Conservation (phyloP, 2,888 invertebrate genomes). For the Dynastes hyllus region DNA sequence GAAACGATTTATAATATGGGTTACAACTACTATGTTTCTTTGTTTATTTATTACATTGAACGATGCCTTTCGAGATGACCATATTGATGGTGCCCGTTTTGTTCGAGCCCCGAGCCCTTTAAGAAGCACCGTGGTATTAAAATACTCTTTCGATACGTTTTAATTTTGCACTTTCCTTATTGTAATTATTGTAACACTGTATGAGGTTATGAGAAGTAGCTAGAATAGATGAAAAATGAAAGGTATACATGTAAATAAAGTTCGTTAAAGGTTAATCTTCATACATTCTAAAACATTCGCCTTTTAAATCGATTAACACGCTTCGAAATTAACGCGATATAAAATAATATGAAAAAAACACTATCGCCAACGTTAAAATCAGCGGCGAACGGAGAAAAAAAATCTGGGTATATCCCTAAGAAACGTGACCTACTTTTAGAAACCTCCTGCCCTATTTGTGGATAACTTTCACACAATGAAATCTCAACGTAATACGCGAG, state of each 20-base stretch:
- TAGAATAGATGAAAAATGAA: conserved; percentile 29
- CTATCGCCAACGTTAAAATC: conserved; percentile 56
- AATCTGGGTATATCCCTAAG: conserved; percentile 60
- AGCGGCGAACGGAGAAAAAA: conserved; percentile 54
- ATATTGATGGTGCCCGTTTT: neutral
- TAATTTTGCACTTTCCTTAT: conserved; percentile 40
- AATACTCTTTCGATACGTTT: neutral
- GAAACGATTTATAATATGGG: neutral
- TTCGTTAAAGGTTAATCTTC: conserved; percentile 14
- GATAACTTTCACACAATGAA: conserved; percentile 51
- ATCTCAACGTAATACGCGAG: conserved; percentile 29
- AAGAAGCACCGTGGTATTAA: too few species aligned
- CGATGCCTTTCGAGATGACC: neutral
- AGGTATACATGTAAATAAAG: neutral
- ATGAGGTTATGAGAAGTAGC: conserved; percentile 45
- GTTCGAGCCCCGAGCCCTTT: too few species aligned
- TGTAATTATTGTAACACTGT: conserved; percentile 31
- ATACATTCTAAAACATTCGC: conserved; percentile 31
- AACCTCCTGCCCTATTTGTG: conserved; percentile 57
- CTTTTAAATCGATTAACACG: conserved; percentile 14
- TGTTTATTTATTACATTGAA: neutral
- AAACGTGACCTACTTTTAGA: conserved; percentile 62
- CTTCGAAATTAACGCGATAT: conserved; percentile 53
- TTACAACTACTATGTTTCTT: neutral
- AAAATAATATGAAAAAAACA: conserved; percentile 54